A percentile compares a stretch with the other conserved stretches of the same genome.
phyloP scores from a whole-genome alignment of 2,113 vertebrate species.

The Cephalopterus ornatus region DNA sequence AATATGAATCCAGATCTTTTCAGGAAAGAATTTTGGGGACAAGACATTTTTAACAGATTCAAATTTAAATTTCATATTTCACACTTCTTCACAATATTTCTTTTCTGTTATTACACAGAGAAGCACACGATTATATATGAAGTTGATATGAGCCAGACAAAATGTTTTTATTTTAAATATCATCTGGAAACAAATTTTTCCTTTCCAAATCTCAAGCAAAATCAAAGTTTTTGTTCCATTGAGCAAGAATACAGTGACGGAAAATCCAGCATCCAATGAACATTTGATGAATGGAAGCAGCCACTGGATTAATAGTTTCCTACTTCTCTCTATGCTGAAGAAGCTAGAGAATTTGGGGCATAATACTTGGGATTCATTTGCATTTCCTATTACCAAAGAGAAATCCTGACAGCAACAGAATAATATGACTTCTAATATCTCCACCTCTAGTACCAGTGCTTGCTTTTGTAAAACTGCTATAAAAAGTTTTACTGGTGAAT shows the following conservation, averaged over 20 bases:
- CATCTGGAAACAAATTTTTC: neutral
- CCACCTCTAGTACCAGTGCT: neutral
- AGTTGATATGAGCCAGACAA: neutral
- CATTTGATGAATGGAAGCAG: neutral
- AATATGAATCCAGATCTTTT: neutral
- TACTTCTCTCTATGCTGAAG: neutral
- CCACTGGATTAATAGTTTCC: neutral
- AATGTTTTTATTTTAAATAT: neutral
- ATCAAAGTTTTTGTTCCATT: neutral
- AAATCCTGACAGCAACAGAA: constrained; percentile 18
- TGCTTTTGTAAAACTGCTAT: neutral
- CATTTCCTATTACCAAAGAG: neutral
- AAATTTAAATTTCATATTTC: neutral
- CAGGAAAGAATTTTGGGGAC: neutral
- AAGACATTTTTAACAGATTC: neutral
- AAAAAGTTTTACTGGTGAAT: neutral
- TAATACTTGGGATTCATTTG: constrained; percentile 26
- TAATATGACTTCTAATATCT: neutral
- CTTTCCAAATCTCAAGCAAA: neutral
- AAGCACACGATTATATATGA: neutral
- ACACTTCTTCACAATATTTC: neutral
- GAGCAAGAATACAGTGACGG: neutral
- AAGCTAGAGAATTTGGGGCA: constrained; percentile 9
- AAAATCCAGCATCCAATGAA: neutral
- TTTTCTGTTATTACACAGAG: neutral